Conservation (phyloP, 2,888 invertebrate species). For the Hirudinaria manillensis region DNA sequence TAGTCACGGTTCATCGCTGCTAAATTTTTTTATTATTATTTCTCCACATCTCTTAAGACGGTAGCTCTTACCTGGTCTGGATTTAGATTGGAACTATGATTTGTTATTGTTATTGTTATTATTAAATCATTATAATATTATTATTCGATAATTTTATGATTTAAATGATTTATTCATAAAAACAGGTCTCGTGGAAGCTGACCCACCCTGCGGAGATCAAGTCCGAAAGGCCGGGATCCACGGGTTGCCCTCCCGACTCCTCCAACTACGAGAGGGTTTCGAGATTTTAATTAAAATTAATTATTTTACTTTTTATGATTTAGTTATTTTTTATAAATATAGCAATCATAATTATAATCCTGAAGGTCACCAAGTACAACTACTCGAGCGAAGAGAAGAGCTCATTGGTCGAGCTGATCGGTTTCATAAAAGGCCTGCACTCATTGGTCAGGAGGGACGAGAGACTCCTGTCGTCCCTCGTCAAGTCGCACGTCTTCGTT, state of each 20-base stretch:
- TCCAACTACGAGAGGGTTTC: constrained; percentile 25
- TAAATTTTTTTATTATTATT: neutral
- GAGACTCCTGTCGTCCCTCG: constrained; percentile 83
- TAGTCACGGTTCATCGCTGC: neutral
- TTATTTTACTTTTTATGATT: neutral
- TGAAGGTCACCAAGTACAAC: constrained; percentile 87
- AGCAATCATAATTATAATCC: neutral
- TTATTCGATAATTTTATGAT: too few species aligned
- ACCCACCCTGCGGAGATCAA: constrained; percentile 22
- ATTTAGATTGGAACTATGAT: too few species aligned
- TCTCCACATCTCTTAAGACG: neutral
- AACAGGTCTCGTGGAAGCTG: constrained; percentile 25
- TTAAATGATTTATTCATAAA: too few species aligned
- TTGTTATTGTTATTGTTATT: too few species aligned
- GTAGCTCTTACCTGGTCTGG: too few species aligned
- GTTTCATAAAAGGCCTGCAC: constrained; percentile 97
- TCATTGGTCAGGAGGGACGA: constrained; percentile 86
- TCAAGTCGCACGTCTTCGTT: constrained; percentile 82
- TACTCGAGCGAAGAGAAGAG: constrained; percentile 94
- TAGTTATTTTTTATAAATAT: neutral
- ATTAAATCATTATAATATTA: too few species aligned
- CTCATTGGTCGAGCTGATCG: constrained; percentile 92
- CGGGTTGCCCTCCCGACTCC: constrained; percentile 11
- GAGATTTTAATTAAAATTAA: neutral
- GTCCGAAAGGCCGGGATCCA: neutral